Percentiles rank a stretch among this genome's conserved stretches.
Evolutionary conservation across 2,888 invertebrate species (phyloP).

Genomic region (Drosophila anomelani): DNA sequence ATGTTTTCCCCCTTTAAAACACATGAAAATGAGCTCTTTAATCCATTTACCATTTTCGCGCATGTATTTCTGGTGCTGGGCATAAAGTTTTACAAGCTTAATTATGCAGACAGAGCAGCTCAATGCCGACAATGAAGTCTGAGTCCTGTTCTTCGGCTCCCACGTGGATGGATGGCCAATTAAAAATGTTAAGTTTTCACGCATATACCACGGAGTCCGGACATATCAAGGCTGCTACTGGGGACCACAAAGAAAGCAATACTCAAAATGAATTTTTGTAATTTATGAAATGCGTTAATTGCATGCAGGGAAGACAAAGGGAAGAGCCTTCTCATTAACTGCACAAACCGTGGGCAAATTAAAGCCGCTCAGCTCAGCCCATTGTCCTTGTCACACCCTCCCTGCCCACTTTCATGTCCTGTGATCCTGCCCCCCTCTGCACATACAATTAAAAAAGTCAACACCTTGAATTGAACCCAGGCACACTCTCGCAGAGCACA

Average conservation of each 20-base stretch:
- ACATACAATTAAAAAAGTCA: slow-evolving; percentile 67
- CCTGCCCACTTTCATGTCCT: slow-evolving; percentile 1
- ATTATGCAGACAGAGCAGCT: slow-evolving; percentile 41
- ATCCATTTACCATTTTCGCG: slow-evolving; percentile 2
- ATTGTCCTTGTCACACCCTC: slow-evolving; percentile 13
- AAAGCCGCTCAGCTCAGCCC: slow-evolving; percentile 39
- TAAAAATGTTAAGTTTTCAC: slow-evolving; percentile 41
- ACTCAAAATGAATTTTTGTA: slow-evolving; percentile 42
- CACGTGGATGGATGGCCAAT: slow-evolving; percentile 38
- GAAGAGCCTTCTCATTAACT: slow-evolving; percentile 47
- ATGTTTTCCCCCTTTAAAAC: not conserved
- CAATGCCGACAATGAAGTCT: slow-evolving; percentile 29
- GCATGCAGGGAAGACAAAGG: slow-evolving; percentile 32
- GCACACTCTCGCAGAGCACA: slow-evolving; percentile 21
- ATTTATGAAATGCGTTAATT: slow-evolving; percentile 53
- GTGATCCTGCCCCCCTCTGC: slow-evolving; percentile 6
- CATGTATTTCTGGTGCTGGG: not conserved
- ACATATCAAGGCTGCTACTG: slow-evolving; percentile 2
- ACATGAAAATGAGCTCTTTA: not conserved
- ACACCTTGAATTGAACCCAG: slow-evolving; percentile 64
- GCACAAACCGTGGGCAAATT: slow-evolving; percentile 49
- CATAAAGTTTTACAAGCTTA: slow-evolving; percentile 42
- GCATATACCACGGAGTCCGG: not conserved
- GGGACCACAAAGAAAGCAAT: slow-evolving; percentile 16
- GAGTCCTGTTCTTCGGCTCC: not conserved